Evolutionary conservation across 2,113 vertebrate species (phyloP), one percentile per base, ranked within the genome.

Genomic region (Cyrtonyx montezumae): DNA sequence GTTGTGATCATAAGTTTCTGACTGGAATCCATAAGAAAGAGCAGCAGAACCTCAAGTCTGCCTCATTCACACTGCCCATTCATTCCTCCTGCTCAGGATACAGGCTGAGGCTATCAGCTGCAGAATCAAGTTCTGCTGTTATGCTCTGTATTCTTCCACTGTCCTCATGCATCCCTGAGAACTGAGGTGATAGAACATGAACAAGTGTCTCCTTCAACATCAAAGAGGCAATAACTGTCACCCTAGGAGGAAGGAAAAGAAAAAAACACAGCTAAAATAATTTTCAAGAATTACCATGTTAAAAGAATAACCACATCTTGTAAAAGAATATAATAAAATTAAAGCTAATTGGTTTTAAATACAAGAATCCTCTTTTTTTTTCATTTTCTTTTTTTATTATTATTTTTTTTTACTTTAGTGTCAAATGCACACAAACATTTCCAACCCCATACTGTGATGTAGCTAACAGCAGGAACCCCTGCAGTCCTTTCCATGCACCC

Each of bases 101-200:
- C 15, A 15, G 36, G 17, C 19, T 78, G 51, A 63, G 43, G 63
- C 21, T 37, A 49, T 6, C 22, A 46, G 56, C 2, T 40, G 25
- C 37, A 82, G n/a, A 65, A 94, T 45, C 2, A 53, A 45, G 13
- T 80, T 88, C 15, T 58, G 3, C 18, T 36, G 8, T 14, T 58
- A 18, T 1, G 40, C 7, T 19, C 4, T 34, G 5, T 63, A 46
- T 34, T 90, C 46, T 20, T 69, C 19, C 19, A 66, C 25, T 58
- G 10, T 48, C n/a, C 6, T 75, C 40, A 3, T n/a, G 6, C 62
- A 5, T 25, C 25, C 7, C 7, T n/a, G 0, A 3, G 4, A 34
- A 37, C 4, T 5, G 49, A 30, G 21, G 11, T 8, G 49, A 25
- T 0, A 63, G 34, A 28, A 17, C 68, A 51, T 7, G 8, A 67